These are phyloP conservation scores for Polymixis lichenea DNA, from an alignment of 2,888 invertebrate species.

Conservation along the genomic window DNA sequence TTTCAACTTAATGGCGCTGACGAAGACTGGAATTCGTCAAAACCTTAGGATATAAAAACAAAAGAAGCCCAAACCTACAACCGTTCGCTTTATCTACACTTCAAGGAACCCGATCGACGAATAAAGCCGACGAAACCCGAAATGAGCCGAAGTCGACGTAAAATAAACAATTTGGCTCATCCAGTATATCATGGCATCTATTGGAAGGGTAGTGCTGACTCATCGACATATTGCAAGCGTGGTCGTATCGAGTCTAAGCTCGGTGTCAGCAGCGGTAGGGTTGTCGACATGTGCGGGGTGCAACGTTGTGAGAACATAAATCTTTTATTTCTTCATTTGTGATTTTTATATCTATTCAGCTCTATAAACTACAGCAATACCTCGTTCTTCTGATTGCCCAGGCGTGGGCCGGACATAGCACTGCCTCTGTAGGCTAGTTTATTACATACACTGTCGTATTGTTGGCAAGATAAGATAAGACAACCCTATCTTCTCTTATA, in stretches of 20 bases:
- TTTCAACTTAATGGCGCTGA: slow-evolving; percentile 1
- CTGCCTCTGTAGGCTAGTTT: not conserved
- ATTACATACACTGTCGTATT: not conserved
- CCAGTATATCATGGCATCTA: slow-evolving; percentile 29
- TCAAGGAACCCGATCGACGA: slow-evolving; percentile 19
- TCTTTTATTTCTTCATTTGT: slow-evolving; percentile 50
- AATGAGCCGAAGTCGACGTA: slow-evolving; percentile 29
- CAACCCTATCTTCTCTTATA: not conserved
- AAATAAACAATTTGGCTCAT: slow-evolving; percentile 52
- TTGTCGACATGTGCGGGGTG: slow-evolving; percentile 32
- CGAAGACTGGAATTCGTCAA: not conserved
- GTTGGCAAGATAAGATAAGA: too few relatives aligned
- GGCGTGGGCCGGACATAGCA: too few relatives aligned
- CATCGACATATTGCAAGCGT: slow-evolving; percentile 29
- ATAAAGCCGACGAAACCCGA: slow-evolving; percentile 46
- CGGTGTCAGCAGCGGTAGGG: slow-evolving; percentile 35
- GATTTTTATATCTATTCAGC: not conserved
- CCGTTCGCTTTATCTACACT: slow-evolving; percentile 21
- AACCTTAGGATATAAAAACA: slow-evolving; percentile 27
- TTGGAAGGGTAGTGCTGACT: slow-evolving; percentile 41
- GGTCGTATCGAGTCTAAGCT: not conserved
- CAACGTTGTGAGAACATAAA: slow-evolving; percentile 20
- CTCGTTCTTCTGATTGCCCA: not conserved
- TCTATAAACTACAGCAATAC: not conserved
- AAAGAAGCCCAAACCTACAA: not conserved